Evolutionary conservation across 1,140 invertebrate genomes (phyloP).

Genomic region (Heliconius congener): DNA sequence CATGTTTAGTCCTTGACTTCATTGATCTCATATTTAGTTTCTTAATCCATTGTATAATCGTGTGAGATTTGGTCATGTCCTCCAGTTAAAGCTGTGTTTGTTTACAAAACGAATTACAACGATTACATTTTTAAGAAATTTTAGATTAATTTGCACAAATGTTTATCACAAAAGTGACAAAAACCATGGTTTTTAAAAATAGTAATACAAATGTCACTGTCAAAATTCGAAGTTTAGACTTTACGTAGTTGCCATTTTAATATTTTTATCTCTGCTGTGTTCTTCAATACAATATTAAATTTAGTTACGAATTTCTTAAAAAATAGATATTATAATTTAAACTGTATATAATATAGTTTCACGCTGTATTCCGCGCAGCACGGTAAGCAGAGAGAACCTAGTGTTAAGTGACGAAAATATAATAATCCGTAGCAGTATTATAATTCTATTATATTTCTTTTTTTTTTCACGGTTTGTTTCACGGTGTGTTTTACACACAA

Average conservation of each 20-base stretch:
- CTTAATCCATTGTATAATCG: conserved; percentile 52
- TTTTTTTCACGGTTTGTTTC: too few relatives aligned
- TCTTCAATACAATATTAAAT: too few relatives aligned
- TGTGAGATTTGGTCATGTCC: conserved; percentile 38
- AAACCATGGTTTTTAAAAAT: conserved; percentile 14
- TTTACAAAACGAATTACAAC: neutral
- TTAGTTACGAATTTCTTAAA: too few relatives aligned
- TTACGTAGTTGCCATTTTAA: neutral
- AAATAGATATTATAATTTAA: too few relatives aligned
- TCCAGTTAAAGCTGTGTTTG: conserved; percentile 29
- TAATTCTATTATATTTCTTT: too few relatives aligned
- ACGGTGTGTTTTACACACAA: too few relatives aligned
- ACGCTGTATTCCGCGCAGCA: too few relatives aligned
- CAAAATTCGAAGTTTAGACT: neutral
- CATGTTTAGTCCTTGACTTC: conserved; percentile 63
- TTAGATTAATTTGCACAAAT: conserved; percentile 6
- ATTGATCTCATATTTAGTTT: conserved; percentile 62
- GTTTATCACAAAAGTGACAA: conserved; percentile 26
- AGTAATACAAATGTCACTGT: conserved; percentile 19
- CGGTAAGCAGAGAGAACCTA: too few relatives aligned
- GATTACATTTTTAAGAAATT: conserved; percentile 16
- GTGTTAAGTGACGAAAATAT: too few relatives aligned
- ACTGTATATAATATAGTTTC: too few relatives aligned
- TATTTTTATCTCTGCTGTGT: neutral
- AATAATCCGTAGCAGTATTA: too few relatives aligned